Conservation (phyloP, 2,888 invertebrate genomes). For the Xylota segnis region DNA sequence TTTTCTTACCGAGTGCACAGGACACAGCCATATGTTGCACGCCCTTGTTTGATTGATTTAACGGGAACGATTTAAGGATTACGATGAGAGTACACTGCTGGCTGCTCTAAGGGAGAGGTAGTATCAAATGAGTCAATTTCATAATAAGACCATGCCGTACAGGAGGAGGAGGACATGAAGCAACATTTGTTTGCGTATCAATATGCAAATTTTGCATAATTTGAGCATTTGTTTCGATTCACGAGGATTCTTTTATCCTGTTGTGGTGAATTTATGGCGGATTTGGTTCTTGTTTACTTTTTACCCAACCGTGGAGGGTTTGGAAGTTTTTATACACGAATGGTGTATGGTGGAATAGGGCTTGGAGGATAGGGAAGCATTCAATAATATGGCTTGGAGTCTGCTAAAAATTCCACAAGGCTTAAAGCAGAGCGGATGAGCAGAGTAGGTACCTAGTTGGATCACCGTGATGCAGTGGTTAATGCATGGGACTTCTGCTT, state of each 20-base stretch:
- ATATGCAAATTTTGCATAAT: conserved; percentile 69
- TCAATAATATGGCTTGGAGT: too few species aligned
- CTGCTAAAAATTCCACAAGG: too few species aligned
- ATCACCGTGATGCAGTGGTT: too few species aligned
- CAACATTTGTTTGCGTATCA: conserved; percentile 64
- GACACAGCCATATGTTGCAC: conserved; percentile 74
- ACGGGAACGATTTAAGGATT: conserved; percentile 75
- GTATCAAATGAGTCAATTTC: conserved; percentile 71
- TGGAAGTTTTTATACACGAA: background rate
- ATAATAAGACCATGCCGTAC: conserved; percentile 54
- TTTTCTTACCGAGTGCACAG: conserved; percentile 27
- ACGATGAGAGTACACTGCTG: conserved; percentile 53
- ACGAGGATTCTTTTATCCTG: conserved; percentile 8
- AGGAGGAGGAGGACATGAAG: conserved; percentile 23
- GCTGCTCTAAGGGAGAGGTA: conserved; percentile 36
- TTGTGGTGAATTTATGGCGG: conserved; percentile 53
- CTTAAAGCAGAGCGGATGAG: too few species aligned
- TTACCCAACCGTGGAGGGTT: background rate
- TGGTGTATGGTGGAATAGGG: too few species aligned
- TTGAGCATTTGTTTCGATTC: conserved; percentile 66
- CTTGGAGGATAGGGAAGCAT: too few species aligned
- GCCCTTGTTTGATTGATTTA: conserved; percentile 77
- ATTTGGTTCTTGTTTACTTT: conserved; percentile 17
- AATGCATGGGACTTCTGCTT: too few species aligned
- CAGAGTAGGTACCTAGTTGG: too few species aligned